Conservation (phyloP, 2,113 vertebrate genomes). For the Chloropsis hardwickii region DNA sequence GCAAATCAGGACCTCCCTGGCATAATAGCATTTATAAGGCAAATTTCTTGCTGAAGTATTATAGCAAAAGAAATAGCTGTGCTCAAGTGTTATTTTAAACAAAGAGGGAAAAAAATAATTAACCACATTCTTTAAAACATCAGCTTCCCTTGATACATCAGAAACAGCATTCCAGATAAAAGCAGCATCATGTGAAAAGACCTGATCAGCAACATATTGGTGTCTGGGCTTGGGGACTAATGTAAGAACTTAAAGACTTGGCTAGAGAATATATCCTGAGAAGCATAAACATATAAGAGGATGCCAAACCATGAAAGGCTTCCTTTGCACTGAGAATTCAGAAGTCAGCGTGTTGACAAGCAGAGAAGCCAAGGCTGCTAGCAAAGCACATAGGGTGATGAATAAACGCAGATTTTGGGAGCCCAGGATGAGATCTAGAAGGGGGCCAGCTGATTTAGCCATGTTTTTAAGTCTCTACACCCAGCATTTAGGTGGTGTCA, state of each 20-base stretch:
- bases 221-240: slow-evolving; percentile 59
- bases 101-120: slow-evolving; percentile 3
- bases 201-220: slow-evolving; percentile 66
- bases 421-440: background rate
- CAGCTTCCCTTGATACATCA: slow-evolving; percentile 47
- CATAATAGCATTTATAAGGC: slow-evolving; percentile 35
- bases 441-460: background rate
- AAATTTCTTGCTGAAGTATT: slow-evolving; percentile 44
- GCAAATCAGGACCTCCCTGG: background rate
- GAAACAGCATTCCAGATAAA: slow-evolving; percentile 59
- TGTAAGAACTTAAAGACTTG: slow-evolving; percentile 63
- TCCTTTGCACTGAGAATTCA: slow-evolving; percentile 40
- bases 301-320: slow-evolving; percentile 63
- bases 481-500: background rate
- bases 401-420: slow-evolving; percentile 42
- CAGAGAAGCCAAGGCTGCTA: slow-evolving; percentile 39
- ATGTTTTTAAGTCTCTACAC: background rate
- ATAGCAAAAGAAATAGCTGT: slow-evolving; percentile 38
- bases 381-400: slow-evolving; percentile 29
- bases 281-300: slow-evolving; percentile 52
- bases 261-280: slow-evolving; percentile 53
- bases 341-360: slow-evolving; percentile 41
- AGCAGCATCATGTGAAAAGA: slow-evolving; percentile 54
- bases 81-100: slow-evolving; percentile 28
- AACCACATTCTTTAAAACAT: slow-evolving; percentile 49